Percentiles rank a stretch among this genome's conserved stretches.
phyloP scores from a whole-genome alignment of 2,113 vertebrate genomes.

The Nipponia nippon region DNA sequence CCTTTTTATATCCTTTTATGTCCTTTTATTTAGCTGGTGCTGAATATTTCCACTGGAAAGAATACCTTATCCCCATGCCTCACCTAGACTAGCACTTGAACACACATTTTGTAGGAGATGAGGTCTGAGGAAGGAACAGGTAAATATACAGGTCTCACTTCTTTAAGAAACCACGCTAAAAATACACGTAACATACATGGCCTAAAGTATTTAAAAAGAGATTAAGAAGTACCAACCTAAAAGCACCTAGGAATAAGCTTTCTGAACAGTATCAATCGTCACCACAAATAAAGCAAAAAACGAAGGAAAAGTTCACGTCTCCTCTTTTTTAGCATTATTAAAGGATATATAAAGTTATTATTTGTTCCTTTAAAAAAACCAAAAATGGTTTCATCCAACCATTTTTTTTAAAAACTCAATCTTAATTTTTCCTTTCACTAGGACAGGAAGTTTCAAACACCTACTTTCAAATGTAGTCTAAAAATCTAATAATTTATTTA shows the following conservation, averaged over 20 bases:
- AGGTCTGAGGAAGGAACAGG: not conserved
- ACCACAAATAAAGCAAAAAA: not conserved
- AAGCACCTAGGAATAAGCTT: not conserved
- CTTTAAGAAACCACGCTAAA: not conserved
- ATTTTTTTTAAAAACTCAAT: not conserved
- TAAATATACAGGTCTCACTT: not conserved
- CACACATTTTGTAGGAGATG: not conserved
- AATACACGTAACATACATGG: not conserved
- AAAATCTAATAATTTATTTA: not conserved
- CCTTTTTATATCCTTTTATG: not conserved
- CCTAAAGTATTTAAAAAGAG: not conserved
- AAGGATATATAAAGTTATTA: not conserved
- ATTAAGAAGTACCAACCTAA: not conserved
- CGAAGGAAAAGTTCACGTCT: not conserved
- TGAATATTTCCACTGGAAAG: not conserved
- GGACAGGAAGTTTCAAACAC: not conserved
- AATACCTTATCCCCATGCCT: not conserved
- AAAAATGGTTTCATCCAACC: not conserved
- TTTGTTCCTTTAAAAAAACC: not conserved
- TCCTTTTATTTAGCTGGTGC: not conserved
- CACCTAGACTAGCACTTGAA: not conserved
- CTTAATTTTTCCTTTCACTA: not conserved
- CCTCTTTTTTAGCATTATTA: not conserved
- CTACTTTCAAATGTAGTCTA: not conserved
- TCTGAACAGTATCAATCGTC: not conserved